Base-by-base conservation (phyloP, 2,113 vertebrate species). In the Hippocampus barbouri region DNA sequence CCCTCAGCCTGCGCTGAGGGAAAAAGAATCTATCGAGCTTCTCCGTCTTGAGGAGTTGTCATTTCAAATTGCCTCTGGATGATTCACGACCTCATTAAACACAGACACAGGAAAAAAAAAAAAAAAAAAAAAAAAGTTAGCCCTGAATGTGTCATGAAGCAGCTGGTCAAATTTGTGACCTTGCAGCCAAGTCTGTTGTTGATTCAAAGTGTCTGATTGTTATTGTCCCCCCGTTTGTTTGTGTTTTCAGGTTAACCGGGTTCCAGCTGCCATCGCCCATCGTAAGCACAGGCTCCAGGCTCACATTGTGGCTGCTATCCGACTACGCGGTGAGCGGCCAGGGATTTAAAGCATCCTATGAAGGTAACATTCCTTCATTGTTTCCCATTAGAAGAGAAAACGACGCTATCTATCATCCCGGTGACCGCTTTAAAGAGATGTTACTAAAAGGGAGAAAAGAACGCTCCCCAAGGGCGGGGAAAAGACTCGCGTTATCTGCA, bases 321-420 rank as follows among this genome's bases (percentile, higher is more conserved):
- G 97, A 99, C 90, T 99, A 98, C 0, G 97, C 97, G 0, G 96
- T 99, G 85, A 99, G 97, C 2, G 97, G 96, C 25, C 97, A 98
- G 89, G 97, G 97, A 84, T 99, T 99, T 87, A 95, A 93, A 73
- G 96, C 96, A 15, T 88, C 45, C 89, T 99, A 97, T 0, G 97
- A 99, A 95, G 97, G 97, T 99, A 94, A 91, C 0, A 0, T 23
- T 4, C 64, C 61, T 68, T 66, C 63, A 66, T 45, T 45, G 41
- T 23, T 66, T 66, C 63, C 63, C 63, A 66, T 66, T 66, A 66
- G 63, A 47, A 66, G 41, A 66, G 15, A 25, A 66, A 66, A 66
- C 16, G 43, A 66, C 6, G 43, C 41, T 16, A 47, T 66, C 27
- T 47, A 66, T 66, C 64, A 66, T 66, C 64, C 64, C 14, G n/a